Evolutionary conservation across 2,113 vertebrate species (phyloP).

Genomic region (Scartelaos histophorus): DNA sequence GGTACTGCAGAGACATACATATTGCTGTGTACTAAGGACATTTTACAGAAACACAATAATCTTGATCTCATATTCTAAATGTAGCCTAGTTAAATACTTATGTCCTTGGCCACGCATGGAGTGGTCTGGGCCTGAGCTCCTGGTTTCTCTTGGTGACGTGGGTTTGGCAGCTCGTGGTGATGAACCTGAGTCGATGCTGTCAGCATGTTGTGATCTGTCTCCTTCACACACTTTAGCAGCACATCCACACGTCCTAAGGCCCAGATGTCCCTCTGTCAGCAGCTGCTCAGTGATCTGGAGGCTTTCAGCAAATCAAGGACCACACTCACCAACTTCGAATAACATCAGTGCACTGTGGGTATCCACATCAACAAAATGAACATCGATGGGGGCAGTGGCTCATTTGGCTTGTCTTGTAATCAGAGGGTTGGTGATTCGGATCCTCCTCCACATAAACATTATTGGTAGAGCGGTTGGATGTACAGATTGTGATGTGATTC

Average conservation of each 20-base stretch:
- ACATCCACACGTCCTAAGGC: conserved; percentile 51
- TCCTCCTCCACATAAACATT: too few relatives aligned
- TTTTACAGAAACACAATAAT: not conserved
- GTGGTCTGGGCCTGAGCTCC: not conserved
- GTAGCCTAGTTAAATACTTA: not conserved
- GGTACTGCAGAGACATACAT: too few relatives aligned
- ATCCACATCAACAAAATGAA: not conserved
- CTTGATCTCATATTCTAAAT: not conserved
- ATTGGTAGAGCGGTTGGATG: too few relatives aligned
- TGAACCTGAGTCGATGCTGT: conserved; percentile 41
- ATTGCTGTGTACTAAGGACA: not conserved
- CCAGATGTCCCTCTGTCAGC: conserved; percentile 33
- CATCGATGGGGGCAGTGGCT: not conserved
- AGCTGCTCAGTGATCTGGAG: conserved; percentile 7
- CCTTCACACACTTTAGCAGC: conserved; percentile 49
- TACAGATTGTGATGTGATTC: too few relatives aligned
- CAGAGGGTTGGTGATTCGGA: too few relatives aligned
- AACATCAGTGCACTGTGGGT: not conserved
- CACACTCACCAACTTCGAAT: not conserved
- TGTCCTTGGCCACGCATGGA: not conserved
- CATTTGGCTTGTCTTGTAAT: too few relatives aligned
- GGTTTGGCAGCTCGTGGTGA: conserved; percentile 27
- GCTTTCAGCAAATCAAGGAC: not conserved
- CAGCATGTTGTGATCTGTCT: conserved; percentile 37
- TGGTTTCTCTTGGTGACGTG: conserved; percentile 9